phyloP scores from a whole-genome alignment of 92 coral and sea anemone species.

The Epizoanthus illoricatus region DNA sequence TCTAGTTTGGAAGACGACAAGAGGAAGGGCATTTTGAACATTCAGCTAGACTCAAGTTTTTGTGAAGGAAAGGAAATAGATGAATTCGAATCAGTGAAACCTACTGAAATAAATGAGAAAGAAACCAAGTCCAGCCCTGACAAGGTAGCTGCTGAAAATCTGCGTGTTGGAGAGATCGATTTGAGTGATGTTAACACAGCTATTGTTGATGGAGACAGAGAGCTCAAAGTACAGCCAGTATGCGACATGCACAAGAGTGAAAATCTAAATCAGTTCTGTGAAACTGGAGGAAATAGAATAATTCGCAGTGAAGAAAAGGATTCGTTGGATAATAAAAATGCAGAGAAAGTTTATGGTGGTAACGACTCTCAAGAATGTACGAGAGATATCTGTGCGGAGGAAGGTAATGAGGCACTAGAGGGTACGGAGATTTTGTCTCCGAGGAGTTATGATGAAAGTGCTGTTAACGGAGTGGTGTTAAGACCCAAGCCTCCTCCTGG shows the following conservation, averaged over 20 bases:
- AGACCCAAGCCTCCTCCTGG: conserved; percentile 95
- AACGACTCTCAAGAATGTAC: neutral
- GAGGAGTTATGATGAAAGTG: conserved; percentile 27
- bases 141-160: conserved; percentile 17
- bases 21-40: neutral
- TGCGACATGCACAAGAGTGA: neutral
- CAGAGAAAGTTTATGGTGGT: neutral
- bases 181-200: neutral
- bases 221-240: neutral
- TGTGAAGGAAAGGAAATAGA: conserved; percentile 14
- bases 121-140: conserved; percentile 24
- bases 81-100: neutral
- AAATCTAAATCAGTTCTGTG: conserved; percentile 17
- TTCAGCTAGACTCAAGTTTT: neutral
- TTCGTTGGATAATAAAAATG: neutral
- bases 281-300: conserved; percentile 13
- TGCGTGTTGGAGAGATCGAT: conserved; percentile 6
- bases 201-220: neutral
- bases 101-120: conserved; percentile 5
- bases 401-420: neutral
- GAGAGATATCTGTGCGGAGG: neutral
- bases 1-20: neutral
- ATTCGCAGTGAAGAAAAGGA: neutral
- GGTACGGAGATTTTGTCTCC: conserved; percentile 15
- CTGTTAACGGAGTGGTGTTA: conserved; percentile 47